Conservation (phyloP, 1,140 invertebrate genomes). For the Atta cephalotes region DNA sequence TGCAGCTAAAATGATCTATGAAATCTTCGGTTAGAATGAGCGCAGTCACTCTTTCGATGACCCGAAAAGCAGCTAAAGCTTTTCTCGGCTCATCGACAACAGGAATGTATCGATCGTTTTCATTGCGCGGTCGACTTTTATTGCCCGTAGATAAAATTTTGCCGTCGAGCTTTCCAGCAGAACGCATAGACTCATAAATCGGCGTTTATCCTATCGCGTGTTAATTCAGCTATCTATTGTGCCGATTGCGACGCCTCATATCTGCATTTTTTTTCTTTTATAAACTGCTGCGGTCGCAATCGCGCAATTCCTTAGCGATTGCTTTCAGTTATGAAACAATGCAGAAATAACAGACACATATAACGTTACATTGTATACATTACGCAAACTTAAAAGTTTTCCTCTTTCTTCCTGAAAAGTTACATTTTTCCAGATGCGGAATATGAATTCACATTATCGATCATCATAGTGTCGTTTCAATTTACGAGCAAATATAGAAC, state of each 20-base stretch:
- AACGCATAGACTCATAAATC: slow-evolving; percentile 52
- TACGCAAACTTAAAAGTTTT: slow-evolving; percentile 10
- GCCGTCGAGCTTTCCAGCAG: slow-evolving; percentile 28
- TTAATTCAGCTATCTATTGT: slow-evolving; percentile 53
- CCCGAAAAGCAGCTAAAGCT: slow-evolving; percentile 8
- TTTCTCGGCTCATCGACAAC: slow-evolving; percentile 42
- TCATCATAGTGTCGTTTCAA: slow-evolving; percentile 13
- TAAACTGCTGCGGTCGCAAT: slow-evolving; percentile 13
- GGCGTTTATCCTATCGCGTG: slow-evolving; percentile 39
- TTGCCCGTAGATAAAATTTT: slow-evolving; percentile 59
- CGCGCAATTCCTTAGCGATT: background rate
- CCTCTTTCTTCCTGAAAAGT: slow-evolving; percentile 7
- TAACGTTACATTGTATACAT: background rate
- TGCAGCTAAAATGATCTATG: background rate
- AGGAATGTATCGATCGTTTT: slow-evolving; percentile 46
- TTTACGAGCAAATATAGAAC: slow-evolving; percentile 9
- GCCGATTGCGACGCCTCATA: slow-evolving; percentile 12
- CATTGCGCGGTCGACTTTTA: slow-evolving; percentile 40
- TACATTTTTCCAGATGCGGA: background rate
- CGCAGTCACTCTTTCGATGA: background rate
- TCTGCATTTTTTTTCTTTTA: background rate
- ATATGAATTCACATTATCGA: slow-evolving; percentile 6
- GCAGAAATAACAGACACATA: background rate
- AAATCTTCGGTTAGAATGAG: slow-evolving; percentile 15
- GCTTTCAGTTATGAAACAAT: background rate